A percentile compares a stretch with the other conserved stretches of the same genome.
These are phyloP conservation scores for Gallinago solitaria DNA, from an alignment of 2,797 vertebrate species.

Conservation along the genomic window DNA sequence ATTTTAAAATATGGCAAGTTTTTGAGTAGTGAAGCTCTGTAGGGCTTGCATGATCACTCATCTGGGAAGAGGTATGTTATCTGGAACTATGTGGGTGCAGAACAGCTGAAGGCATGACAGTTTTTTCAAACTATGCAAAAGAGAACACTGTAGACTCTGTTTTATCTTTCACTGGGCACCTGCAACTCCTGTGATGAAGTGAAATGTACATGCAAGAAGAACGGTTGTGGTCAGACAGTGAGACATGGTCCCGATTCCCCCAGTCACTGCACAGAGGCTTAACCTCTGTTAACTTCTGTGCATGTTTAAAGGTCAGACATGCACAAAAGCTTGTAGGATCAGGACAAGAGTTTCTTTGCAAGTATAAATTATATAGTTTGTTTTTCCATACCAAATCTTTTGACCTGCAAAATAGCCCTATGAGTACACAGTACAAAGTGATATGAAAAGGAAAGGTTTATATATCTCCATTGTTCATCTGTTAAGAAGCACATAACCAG, in stretches of 20 bases:
- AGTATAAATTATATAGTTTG: neutral
- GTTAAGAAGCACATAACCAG: neutral
- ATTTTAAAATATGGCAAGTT: neutral
- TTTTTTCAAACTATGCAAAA: neutral
- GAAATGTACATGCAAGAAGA: neutral
- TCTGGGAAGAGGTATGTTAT: neutral
- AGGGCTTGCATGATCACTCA: neutral
- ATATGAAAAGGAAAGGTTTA: neutral
- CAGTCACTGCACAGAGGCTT: fast-evolving
- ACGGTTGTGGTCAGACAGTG: neutral
- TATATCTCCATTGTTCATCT: neutral
- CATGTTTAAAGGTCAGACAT: neutral
- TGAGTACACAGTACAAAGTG: neutral
- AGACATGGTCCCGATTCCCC: fast-evolving
- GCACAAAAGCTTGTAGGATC: neutral
- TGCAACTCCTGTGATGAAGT: neutral
- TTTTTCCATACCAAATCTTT: neutral
- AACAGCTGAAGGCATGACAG: neutral
- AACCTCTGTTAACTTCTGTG: neutral
- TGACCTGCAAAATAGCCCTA: neutral
- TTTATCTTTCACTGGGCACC: neutral
- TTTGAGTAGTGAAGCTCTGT: neutral
- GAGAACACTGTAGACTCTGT: fast-evolving
- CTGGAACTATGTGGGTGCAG: neutral
- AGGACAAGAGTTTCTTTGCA: neutral